Conservation (phyloP, 30 jellyfish, hydroid and myxozoan species). For the Aurelia sp. region DNA sequence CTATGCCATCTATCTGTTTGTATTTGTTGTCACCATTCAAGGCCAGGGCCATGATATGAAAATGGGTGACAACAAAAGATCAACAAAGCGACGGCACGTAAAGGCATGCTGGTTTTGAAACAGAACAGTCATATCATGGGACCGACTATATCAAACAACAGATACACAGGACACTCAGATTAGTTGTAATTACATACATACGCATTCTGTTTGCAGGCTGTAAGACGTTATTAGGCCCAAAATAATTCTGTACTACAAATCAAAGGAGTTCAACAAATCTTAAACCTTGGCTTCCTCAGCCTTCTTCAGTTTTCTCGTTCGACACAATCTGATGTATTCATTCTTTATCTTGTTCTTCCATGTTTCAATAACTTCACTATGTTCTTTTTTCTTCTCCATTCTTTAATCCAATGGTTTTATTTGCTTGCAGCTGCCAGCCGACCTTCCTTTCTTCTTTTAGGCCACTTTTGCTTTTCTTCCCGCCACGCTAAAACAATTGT, state of each 20-base stretch:
- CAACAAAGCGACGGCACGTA: too few relatives aligned
- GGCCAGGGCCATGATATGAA: too few relatives aligned
- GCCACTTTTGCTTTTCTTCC: conserved; percentile 67
- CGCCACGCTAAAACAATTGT: conserved; percentile 62
- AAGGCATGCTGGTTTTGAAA: too few relatives aligned
- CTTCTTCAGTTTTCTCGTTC: conserved; percentile 72
- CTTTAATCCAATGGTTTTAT: neutral
- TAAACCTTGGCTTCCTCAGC: conserved; percentile 95
- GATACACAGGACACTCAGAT: too few relatives aligned
- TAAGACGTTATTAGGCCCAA: too few relatives aligned
- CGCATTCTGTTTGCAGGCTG: too few relatives aligned
- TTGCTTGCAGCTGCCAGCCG: neutral
- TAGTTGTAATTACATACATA: too few relatives aligned
- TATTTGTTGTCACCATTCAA: too few relatives aligned
- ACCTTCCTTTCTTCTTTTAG: neutral
- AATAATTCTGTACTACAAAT: too few relatives aligned
- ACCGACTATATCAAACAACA: neutral
- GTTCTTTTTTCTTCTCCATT: conserved; percentile 41
- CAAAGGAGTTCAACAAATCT: neutral
- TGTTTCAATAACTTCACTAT: conserved; percentile 4
- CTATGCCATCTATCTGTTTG: too few relatives aligned
- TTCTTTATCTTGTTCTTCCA: conserved; percentile 67
- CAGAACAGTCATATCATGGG: too few relatives aligned
- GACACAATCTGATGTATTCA: conserved; percentile 80
- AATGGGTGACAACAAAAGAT: too few relatives aligned